A percentile compares a stretch with the other conserved stretches of the same genome.
Conservation (phyloP, 1,140 invertebrate genomes). For the Penaeus chinensis region DNA sequence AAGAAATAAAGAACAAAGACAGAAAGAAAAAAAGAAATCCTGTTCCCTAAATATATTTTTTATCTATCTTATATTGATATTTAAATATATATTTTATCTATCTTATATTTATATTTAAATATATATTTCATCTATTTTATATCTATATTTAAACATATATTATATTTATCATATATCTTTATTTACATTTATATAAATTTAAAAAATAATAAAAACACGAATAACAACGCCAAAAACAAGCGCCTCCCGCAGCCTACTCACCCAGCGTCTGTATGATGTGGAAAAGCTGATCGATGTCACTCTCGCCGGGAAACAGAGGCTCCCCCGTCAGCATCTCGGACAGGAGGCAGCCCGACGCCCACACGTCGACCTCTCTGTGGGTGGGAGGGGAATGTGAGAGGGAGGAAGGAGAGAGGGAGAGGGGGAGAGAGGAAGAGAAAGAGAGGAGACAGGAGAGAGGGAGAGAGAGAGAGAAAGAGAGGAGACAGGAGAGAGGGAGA, state of each 20-base stretch:
- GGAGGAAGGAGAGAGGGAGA: not conserved
- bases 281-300: conserved; percentile 91
- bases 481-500: no score
- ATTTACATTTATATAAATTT: conserved; percentile 19
- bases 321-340: conserved; percentile 88
- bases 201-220: not conserved
- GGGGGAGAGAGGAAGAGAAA: no score
- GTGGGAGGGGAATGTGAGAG: not conserved
- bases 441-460: no score
- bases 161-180: not conserved
- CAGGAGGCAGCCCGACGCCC: conserved; percentile 88
- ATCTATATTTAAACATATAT: not conserved
- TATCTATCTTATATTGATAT: not conserved
- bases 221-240: not conserved
- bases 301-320: conserved; percentile 88
- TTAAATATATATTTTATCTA: conserved; percentile 1
- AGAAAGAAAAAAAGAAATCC: no score
- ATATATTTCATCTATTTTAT: not conserved
- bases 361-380: conserved; percentile 82
- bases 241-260: conserved; percentile 66
- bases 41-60: not conserved
- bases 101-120: not conserved
- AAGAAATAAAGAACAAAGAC: no score
- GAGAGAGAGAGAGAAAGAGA: no score
- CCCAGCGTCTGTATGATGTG: conserved; percentile 81